Evolutionary conservation across 2,113 vertebrate genomes (phyloP).

Genomic region (Proteles cristata): DNA sequence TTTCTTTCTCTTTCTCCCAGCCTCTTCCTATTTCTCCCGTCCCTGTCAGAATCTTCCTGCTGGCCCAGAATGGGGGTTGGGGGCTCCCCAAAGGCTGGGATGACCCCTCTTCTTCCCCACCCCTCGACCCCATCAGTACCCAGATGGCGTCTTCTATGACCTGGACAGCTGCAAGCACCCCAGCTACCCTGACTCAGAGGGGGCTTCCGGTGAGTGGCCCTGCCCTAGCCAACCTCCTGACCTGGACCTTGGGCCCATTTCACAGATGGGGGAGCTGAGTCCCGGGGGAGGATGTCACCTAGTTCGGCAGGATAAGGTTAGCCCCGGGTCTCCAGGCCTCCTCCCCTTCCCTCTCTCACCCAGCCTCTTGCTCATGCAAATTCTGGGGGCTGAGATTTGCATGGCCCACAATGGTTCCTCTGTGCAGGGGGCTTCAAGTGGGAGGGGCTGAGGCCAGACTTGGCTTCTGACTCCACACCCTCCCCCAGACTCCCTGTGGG

Average conservation of each 20-base stretch:
- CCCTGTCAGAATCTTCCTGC: not conserved
- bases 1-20: not conserved
- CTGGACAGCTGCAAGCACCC: slow-evolving; percentile 76
- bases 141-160: slow-evolving; percentile 78
- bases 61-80: not conserved
- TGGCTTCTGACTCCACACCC: not conserved
- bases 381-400: slow-evolving; percentile 70
- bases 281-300: not conserved
- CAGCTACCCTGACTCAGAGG: slow-evolving; percentile 72
- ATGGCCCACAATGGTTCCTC: slow-evolving; percentile 64
- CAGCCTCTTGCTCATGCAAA: slow-evolving; percentile 69
- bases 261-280: not conserved
- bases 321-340: not conserved
- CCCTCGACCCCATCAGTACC: slow-evolving; percentile 58
- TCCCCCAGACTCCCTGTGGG: slow-evolving; percentile 75
- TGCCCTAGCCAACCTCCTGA: no score
- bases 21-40: not conserved
- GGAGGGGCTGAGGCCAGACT: not conserved
- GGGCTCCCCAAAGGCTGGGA: not conserved
- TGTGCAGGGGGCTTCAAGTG: slow-evolving; percentile 7
- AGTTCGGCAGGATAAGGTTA: not conserved
- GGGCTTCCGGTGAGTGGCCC: slow-evolving; percentile 64
- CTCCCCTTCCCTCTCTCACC: not conserved
- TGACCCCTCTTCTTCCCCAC: not conserved
- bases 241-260: not conserved